Base-by-base conservation (phyloP, 1,140 invertebrate species). In the Bacillus rossius region DNA sequence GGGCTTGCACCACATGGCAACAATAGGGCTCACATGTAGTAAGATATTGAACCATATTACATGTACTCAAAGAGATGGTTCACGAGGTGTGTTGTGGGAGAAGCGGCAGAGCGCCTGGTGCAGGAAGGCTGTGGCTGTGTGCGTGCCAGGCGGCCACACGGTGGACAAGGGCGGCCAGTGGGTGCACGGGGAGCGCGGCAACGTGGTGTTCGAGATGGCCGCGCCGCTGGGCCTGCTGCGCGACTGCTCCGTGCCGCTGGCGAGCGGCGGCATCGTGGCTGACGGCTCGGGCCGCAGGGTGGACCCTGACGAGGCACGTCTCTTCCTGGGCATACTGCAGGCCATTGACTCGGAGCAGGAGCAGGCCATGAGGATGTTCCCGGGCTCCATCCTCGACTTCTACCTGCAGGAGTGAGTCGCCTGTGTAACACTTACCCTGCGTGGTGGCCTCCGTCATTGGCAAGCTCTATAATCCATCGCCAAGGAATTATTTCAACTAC, bases 141-240 rank as follows among this genome's bases (percentile, higher is more conserved):
- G n/a, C n/a, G n/a, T n/a, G n/a, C n/a, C n/a, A n/a, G n/a, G n/a
- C n/a, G n/a, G n/a, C n/a, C n/a, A n/a, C n/a, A 58, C 64, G 1
- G 45, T 78, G 7, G 77, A 80, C 63, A 34, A 78, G 2, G 78
- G 78, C 34, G 77, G 76, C 8, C 75, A 78, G 60, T 80, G 76
- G 73, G 70, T 79, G 47, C 78, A 80, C 63, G 78, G 78, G 14
- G 65, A 71, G 56, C 47, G 67, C 41, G 65, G 54, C 3, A 75
- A 76, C 60, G 47, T 64, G 17, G 60, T 71, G 7, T 69, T 62
- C 40, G 38, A 69, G 47, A 62, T 72, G 48, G 69, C 69, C 8
- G 8, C 43, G 3, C 49, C 50, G 2, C 29, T 34, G 13, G 47
- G 47, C 20, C 34, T 58, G 25, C n/a, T 58, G 8, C 25, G 16